Evolutionary conservation across 2,888 invertebrate genomes (phyloP).

Genomic region (Pterobdella sp.): DNA sequence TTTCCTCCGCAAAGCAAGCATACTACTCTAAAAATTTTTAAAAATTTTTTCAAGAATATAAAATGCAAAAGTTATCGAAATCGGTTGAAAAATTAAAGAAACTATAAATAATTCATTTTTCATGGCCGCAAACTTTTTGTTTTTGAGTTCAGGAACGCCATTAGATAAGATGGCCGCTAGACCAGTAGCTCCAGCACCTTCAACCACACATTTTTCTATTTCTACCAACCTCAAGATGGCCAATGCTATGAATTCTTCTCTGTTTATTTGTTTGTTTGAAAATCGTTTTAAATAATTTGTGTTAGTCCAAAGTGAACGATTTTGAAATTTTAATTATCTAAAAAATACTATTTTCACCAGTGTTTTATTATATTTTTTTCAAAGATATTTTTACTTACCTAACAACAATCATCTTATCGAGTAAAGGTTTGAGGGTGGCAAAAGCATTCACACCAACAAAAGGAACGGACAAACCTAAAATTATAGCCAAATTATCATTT

Average conservation of each 20-base stretch:
- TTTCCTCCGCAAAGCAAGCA: conserved; percentile 74
- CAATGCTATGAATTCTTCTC: conserved; percentile 69
- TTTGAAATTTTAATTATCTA: background rate
- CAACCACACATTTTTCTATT: conserved; percentile 78
- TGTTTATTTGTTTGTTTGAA: conserved; percentile 34
- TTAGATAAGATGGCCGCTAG: conserved; percentile 77
- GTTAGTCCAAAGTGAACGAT: background rate
- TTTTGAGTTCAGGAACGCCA: conserved; percentile 68
- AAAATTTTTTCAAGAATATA: too few relatives aligned
- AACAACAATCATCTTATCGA: conserved; percentile 68
- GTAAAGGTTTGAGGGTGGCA: conserved; percentile 62
- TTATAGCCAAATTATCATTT: conserved; percentile 1
- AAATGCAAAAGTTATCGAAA: too few relatives aligned
- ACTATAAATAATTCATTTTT: too few relatives aligned
- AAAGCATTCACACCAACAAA: conserved; percentile 78
- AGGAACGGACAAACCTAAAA: conserved; percentile 66
- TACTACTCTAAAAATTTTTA: conserved; percentile 65
- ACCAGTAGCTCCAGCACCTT: conserved; percentile 79
- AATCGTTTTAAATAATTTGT: background rate
- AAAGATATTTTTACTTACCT: conserved; percentile 55
- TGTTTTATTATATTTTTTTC: background rate
- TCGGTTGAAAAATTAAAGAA: too few relatives aligned
- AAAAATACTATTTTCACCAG: background rate
- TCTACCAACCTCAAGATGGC: conserved; percentile 72
- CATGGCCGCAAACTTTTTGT: conserved; percentile 62